Evolutionary conservation across 2,113 vertebrate genomes (phyloP).

Genomic region (Bujurquina vittata): DNA sequence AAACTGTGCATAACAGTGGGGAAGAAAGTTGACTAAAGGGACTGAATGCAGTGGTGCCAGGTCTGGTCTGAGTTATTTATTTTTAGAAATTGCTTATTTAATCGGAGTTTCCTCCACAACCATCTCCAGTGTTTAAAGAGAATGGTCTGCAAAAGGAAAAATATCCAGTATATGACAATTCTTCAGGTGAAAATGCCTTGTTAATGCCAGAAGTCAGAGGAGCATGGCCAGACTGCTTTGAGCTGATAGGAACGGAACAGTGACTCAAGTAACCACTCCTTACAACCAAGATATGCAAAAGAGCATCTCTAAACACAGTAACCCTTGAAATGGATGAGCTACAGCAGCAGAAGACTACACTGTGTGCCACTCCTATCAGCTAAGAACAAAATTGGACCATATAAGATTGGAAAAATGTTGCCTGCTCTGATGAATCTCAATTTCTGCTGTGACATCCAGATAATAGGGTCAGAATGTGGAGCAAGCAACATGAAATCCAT

Average conservation of each 20-base stretch:
- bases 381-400: background rate
- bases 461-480: fast-evolving
- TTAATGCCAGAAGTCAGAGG: no score
- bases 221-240: background rate
- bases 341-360: background rate
- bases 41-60: no score
- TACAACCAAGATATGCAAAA: background rate
- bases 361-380: background rate
- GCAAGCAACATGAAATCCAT: background rate
- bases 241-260: background rate
- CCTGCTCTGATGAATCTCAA: background rate
- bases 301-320: background rate
- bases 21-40: background rate
- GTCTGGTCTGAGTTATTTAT: no score
- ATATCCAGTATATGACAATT: no score
- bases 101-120: no score
- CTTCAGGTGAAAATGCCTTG: no score
- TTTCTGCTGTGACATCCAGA: no score
- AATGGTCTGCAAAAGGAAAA: no score
- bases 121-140: no score
- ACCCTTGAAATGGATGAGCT: background rate
- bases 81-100: no score
- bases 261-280: background rate
- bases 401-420: fast-evolving
- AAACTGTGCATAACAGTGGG: background rate